Evolutionary conservation across 2,113 vertebrate genomes (phyloP).

Genomic region (Excalfactoria chinensis): DNA sequence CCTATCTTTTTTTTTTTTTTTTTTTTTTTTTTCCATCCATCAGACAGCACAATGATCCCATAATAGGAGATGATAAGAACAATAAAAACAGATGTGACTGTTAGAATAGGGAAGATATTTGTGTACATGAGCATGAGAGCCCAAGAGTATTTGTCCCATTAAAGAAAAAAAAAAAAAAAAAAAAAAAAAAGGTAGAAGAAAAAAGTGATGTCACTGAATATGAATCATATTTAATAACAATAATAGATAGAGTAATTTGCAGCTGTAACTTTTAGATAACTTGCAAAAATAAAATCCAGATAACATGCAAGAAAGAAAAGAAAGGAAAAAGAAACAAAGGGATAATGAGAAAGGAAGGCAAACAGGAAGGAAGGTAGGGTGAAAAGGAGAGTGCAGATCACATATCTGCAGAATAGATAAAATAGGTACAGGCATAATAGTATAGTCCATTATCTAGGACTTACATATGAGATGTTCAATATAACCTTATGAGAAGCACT

Average conservation of each 20-base stretch:
- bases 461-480: not conserved
- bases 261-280: not conserved
- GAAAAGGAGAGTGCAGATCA: not conserved
- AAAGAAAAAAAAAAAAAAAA: fast-evolving
- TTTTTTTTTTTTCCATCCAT: slow-evolving; percentile 36
- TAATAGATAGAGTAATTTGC: not conserved
- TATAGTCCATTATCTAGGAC: not conserved
- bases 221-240: not conserved
- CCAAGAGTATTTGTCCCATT: not conserved
- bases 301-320: not conserved
- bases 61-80: slow-evolving; percentile 2
- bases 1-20: not conserved
- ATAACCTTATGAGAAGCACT: not conserved
- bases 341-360: not conserved
- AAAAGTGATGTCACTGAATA: not conserved
- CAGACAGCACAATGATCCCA: not conserved
- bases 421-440: not conserved
- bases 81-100: slow-evolving; percentile 1
- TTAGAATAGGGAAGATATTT: not conserved
- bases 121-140: fast-evolving
- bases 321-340: not conserved
- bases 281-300: not conserved
- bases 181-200: not conserved
- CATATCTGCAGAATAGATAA: not conserved
- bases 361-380: not conserved